Evolutionary conservation across 1,140 invertebrate species (phyloP), one percentile per base, ranked within the genome.

Genomic region (Mizuhopecten yessoensis): DNA sequence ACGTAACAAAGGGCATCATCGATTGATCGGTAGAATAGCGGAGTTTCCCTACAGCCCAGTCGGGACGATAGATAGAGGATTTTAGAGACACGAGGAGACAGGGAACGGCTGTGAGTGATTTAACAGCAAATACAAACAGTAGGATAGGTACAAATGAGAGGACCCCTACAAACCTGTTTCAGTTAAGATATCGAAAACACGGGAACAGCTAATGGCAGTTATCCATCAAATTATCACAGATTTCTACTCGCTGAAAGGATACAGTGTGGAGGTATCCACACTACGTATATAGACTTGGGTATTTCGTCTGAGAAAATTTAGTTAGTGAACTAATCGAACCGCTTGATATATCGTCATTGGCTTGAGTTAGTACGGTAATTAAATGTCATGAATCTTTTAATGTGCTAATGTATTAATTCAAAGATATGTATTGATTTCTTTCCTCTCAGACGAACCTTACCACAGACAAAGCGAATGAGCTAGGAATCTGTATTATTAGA

Each of bases 11-110:
- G 57, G 57, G 57, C 57, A 75, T 75, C 57, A 75, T 75, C 57
- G 57, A 75, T 75, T 75, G 57, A 75, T 75, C 57, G 57, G 17
- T 17, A 0, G 57, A n/a, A n/a, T 75, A 75, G 57, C 42, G 42
- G 42, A 45, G 42, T 17, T 75, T 17, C 57, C 57, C 23, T 29
- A 75, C 57, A 75, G 45, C 7, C 36, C 36, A 20, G 57, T 29
- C n/a, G n/a, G 57, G 57, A 75, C 57, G 57, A 75, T 75, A 75
- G 57, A 75, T 29, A 75, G n/a, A 75, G 57, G 57, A 75, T 75
- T 5, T 75, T 7, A 29, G 57, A 75, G 57, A 75, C 23, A 1
- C 57, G 57, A 75, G n/a, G 57, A 75, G 57, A 75, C 57, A 75
- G 9, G 23, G 23, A 75, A 29, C 17, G 57, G 5, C 57, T 75